phyloP scores from a whole-genome alignment of 2,113 vertebrate species.

The Amblyornis subalaris region DNA sequence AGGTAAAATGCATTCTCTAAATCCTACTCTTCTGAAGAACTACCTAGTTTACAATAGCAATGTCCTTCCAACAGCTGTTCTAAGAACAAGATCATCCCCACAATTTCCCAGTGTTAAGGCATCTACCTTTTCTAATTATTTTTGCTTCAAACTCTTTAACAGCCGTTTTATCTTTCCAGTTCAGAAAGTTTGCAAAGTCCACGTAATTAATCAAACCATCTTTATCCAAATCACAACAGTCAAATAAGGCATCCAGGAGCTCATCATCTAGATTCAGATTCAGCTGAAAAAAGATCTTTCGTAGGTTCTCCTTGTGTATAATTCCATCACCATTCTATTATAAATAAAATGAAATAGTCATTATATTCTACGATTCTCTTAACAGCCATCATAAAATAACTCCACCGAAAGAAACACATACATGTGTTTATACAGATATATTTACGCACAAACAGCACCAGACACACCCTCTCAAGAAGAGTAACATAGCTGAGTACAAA shows the following conservation, averaged over 20 bases:
- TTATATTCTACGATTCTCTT: background rate
- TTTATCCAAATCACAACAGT: constrained; percentile 81
- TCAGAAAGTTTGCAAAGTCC: constrained; percentile 88
- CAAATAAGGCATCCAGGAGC: constrained; percentile 79
- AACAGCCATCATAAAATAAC: background rate
- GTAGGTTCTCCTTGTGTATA: constrained; percentile 80
- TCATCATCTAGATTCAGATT: constrained; percentile 67
- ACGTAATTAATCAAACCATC: constrained; percentile 81
- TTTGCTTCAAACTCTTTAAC: constrained; percentile 71
- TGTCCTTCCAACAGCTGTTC: background rate
- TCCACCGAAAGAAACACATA: background rate
- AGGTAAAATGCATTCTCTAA: background rate
- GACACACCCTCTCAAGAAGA: background rate
- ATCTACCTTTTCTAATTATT: constrained; percentile 74
- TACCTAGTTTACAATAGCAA: background rate
- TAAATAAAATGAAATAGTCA: background rate
- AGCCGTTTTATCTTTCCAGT: constrained; percentile 84
- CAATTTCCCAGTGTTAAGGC: background rate
- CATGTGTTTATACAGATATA: background rate
- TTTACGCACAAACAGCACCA: background rate
- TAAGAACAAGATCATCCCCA: background rate
- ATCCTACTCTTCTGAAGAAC: background rate
- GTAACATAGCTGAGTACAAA: background rate
- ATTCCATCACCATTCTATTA: constrained; percentile 78
- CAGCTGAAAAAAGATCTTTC: constrained; percentile 73